Evolutionary conservation across 2,797 vertebrate genomes (phyloP), one percentile per base, ranked within the genome.

Genomic region (Leptodactylus fallax): DNA sequence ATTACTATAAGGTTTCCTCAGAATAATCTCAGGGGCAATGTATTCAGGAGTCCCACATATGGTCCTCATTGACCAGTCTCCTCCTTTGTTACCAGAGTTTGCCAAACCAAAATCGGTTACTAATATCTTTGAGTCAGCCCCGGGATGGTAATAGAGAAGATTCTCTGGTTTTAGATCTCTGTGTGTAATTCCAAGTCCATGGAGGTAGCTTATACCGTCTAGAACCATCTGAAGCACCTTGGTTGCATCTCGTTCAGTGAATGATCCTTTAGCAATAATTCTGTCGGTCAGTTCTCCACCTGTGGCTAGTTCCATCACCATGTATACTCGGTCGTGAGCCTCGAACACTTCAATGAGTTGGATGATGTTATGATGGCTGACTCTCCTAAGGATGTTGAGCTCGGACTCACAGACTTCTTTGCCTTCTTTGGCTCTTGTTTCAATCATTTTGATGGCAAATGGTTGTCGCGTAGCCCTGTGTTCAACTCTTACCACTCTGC

Each of bases 261-360:
- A 99, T 90, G 98, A 99, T 60, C 98, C 98, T 0, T 98, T 98
- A 21, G 98, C 96, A 0, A 99, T 99, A 92, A 99, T 98, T 0
- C 98, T 95, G 89, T 99, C 98, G 0, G 99, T 99, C 17, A 99
- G 95, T 86, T 99, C 98, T 0, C 98, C 98, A 0, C 98, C 98
- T 0, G 98, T 99, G 17, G 98, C 98, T 92, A 99, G 76, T 89
- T 99, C 98, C 98, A 99, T 99, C 85, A 99, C 98, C 98, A 99
- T 99, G 93, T 99, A 99, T 17, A 99, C 98, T 0, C 98, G 96
- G 86, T 98, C 97, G 3, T 97, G 96, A 0, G 98, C 98, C 95
- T 99, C 98, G 55, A 99, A 99, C 79, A 99, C 98, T 93, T 99
- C 98, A 87, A 99, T 98, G 5, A 99, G 96, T 93, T 99, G 98